Base-by-base conservation (phyloP, 2,113 vertebrate genomes). In the Lontra canadensis region DNA sequence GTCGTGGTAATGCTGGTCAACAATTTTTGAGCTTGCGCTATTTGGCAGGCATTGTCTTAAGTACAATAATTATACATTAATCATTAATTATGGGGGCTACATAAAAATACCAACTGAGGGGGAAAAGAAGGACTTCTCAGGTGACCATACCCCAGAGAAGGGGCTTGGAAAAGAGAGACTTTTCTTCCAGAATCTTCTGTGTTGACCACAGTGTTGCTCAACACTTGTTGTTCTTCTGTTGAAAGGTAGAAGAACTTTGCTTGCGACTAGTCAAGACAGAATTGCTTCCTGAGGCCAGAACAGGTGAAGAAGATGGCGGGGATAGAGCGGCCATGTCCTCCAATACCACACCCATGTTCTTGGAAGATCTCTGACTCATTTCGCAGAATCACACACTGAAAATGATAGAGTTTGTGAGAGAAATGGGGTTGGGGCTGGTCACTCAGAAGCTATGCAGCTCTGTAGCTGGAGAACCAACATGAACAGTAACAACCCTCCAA, bases 341-440 rank as follows among this genome's bases (percentile, higher is more conserved):
- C 63, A 82, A 0, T 0, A 0, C 52, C 25, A 18, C 21, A 14
- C 6, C 4, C 0, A 0, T 29, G 42, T 34, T 11, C 59, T 71
- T 25, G 11, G 14, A 73, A 85, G 17, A 7, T 6, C 31, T 65
- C 2, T 0, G 0, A 23, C 42, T 59, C 12, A 65, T 34, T 96
- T 49, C 36, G 29, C 14, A 69, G 26, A 65, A 44, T 39, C 73
- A 42, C 6, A 21, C 26, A 11, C 15, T n/a, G 5, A 49, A 78
- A 90, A 39, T 47, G 23, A 65, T 74, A 78, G 83, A 6, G 42
- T 49, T 87, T 63, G 2, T 89, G 31, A 74, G 29, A 83, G 67
- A 67, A 90, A 57, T 1, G 3, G 11, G 14, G 0, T 31, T 91
- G 49, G 39, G 11, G 11, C 18, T 31, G 9, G 36, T 36, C 20